phyloP scores from a whole-genome alignment of 2,797 vertebrate species.

The Decapterus maruadsi region DNA sequence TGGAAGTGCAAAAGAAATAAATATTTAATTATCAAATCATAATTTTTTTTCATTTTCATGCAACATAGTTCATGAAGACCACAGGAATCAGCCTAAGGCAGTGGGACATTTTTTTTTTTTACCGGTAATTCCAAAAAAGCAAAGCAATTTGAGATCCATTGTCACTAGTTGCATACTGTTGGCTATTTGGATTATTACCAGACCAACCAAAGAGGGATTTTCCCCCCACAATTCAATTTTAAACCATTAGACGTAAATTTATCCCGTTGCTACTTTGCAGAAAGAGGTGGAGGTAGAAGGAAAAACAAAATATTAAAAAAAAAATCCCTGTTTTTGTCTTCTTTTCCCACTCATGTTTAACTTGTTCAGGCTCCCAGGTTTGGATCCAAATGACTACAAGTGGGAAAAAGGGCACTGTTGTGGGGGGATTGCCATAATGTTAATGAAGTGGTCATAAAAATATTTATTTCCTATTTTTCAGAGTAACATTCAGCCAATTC shows the following conservation, averaged over 20 bases:
- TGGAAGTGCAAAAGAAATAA: neutral
- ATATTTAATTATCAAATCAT: neutral
- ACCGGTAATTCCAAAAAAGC: neutral
- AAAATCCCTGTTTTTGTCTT: neutral
- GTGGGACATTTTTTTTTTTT: neutral
- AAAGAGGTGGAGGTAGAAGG: neutral
- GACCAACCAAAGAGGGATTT: neutral
- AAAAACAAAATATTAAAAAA: neutral
- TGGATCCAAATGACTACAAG: neutral
- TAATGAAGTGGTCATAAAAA: conserved; percentile 21
- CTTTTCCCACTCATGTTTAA: neutral
- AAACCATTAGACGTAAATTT: no score
- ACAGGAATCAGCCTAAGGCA: neutral
- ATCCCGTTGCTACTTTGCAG: neutral
- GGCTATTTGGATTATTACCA: neutral
- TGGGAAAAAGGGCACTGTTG: neutral
- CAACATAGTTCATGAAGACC: neutral
- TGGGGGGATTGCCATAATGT: neutral
- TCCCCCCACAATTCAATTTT: neutral
- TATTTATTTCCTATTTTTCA: conserved; percentile 18
- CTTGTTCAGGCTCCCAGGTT: neutral
- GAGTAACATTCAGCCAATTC: conserved; percentile 4
- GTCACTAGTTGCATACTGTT: neutral
- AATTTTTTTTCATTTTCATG: conserved; percentile 1
- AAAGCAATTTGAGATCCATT: neutral